A percentile compares a stretch with the other conserved stretches of the same genome.
Conservation (phyloP, 1,140 invertebrate genomes). For the Zaprionus gabonicus region DNA sequence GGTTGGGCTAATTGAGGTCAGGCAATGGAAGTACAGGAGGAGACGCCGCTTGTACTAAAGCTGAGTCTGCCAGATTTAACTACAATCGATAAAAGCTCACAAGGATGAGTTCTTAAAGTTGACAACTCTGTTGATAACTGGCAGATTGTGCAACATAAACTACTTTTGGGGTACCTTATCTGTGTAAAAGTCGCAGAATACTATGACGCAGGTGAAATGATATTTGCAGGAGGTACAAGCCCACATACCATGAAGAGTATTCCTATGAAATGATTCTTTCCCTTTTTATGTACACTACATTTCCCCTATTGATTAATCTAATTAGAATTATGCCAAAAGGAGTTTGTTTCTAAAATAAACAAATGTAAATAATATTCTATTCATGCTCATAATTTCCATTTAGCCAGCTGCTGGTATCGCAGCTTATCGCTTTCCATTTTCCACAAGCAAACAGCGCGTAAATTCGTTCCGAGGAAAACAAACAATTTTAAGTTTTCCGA, state of each 20-base stretch:
- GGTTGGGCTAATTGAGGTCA: slow-evolving; percentile 62
- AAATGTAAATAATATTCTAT: slow-evolving; percentile 5
- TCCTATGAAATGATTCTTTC: not conserved
- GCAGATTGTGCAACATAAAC: slow-evolving; percentile 4
- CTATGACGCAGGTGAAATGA: not conserved
- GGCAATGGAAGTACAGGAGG: not conserved
- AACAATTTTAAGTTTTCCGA: slow-evolving; percentile 54
- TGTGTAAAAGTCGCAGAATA: not conserved
- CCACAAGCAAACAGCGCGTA: slow-evolving; percentile 57
- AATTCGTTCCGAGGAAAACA: slow-evolving; percentile 41
- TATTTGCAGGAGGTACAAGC: not conserved
- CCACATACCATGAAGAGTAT: not conserved
- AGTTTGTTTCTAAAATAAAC: not conserved
- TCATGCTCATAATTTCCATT: slow-evolving; percentile 12
- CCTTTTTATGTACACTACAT: not conserved
- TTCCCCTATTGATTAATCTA: not conserved
- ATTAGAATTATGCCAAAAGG: not conserved
- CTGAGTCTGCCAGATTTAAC: slow-evolving; percentile 23
- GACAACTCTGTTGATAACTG: slow-evolving; percentile 6
- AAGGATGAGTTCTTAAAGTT: slow-evolving; percentile 12
- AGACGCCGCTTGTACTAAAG: slow-evolving; percentile 6
- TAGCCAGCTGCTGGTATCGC: slow-evolving; percentile 2
- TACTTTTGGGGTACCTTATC: not conserved
- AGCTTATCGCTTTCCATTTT: slow-evolving; percentile 52
- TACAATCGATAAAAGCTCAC: slow-evolving; percentile 30